phyloP scores from a whole-genome alignment of 2,888 invertebrate genomes.

The Apodemia duryi region DNA sequence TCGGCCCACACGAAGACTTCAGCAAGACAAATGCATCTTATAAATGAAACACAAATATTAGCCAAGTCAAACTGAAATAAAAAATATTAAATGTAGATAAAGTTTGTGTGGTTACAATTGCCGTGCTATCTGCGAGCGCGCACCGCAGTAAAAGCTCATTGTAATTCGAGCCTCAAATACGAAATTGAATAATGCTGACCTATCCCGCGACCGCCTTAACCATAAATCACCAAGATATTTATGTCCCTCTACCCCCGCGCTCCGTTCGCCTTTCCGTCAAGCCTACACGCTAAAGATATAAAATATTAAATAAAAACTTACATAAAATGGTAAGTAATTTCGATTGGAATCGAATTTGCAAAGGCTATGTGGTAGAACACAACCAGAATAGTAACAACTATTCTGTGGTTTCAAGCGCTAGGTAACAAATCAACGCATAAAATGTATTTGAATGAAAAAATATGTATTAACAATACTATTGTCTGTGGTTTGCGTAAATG shows the following conservation, averaged over 20 bases:
- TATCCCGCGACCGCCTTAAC: conserved; percentile 76
- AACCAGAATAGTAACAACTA: conserved; percentile 37
- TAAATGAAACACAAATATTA: conserved; percentile 39
- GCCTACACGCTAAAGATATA: conserved; percentile 60
- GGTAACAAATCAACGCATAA: conserved; percentile 42
- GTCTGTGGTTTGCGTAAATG: conserved; percentile 14
- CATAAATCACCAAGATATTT: conserved; percentile 79
- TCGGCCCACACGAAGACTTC: neutral
- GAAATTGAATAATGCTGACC: conserved; percentile 80
- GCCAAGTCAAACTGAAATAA: conserved; percentile 47
- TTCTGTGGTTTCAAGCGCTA: conserved; percentile 59
- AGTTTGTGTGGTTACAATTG: conserved; percentile 50
- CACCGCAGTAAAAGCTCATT: conserved; percentile 75
- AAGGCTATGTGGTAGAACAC: conserved; percentile 52
- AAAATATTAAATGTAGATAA: conserved; percentile 55
- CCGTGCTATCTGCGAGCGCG: conserved; percentile 65
- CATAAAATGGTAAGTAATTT: conserved; percentile 74
- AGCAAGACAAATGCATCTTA: conserved; percentile 17
- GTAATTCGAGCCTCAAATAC: conserved; percentile 77
- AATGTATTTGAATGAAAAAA: conserved; percentile 45
- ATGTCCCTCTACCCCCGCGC: conserved; percentile 66
- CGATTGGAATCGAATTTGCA: conserved; percentile 63
- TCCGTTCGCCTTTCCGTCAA: conserved; percentile 46
- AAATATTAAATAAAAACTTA: conserved; percentile 77
- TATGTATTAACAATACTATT: conserved; percentile 24